A percentile compares a stretch with the other conserved stretches of the same genome.
Evolutionary conservation across 2,797 vertebrate species (phyloP).

Genomic region (Eptatretus atami): DNA sequence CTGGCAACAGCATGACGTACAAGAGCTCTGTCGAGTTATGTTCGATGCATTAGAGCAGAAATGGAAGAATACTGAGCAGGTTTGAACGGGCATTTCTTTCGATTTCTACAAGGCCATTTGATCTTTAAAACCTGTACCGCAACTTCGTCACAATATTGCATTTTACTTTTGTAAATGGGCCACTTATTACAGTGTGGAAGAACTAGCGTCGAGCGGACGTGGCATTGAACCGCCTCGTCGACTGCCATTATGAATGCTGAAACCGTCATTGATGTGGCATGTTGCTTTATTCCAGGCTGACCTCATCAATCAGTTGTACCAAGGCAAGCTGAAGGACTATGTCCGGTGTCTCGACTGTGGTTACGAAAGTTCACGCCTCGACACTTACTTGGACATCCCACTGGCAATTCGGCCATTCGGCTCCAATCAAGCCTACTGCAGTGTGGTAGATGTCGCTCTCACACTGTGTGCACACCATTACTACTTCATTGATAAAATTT

Average conservation of each 20-base stretch:
- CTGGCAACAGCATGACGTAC: constrained; percentile 95
- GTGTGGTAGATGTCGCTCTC: constrained; percentile 39
- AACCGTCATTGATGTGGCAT: no score
- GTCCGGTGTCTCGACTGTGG: constrained; percentile 88
- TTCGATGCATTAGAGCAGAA: constrained; percentile 97
- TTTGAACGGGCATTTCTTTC: constrained; percentile 12
- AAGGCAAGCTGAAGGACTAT: constrained; percentile 96
- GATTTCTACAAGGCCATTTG: no score
- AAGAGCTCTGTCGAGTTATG: constrained; percentile 96
- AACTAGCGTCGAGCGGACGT: no score
- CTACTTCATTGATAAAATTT: no score
- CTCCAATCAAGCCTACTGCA: constrained; percentile 73
- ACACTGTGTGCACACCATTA: no score
- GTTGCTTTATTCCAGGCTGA: constrained; percentile 32
- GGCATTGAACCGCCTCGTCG: no score
- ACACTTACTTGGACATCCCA: constrained; percentile 93
- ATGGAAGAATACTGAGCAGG: constrained; percentile 97
- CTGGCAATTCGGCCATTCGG: constrained; percentile 95
- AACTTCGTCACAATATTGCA: no score
- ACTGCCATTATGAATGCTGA: no score
- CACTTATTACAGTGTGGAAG: no score
- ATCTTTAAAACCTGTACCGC: no score
- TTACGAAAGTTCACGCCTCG: constrained; percentile 90
- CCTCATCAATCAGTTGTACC: constrained; percentile 93
- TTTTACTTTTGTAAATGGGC: no score